Conservation (phyloP, 35 echinoderm and acorn worm species). For the Amphiura filiformis region DNA sequence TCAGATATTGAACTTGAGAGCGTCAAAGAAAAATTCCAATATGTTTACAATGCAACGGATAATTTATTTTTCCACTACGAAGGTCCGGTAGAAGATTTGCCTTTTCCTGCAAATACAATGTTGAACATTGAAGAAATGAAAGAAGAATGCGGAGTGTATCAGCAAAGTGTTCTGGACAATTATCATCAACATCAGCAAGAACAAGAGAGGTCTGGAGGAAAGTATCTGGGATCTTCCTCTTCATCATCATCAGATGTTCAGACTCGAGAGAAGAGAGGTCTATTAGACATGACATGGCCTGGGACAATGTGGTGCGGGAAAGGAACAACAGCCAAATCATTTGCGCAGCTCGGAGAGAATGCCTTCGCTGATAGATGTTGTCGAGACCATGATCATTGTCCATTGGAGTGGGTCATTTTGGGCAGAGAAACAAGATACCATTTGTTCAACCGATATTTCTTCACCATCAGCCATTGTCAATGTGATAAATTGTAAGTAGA, state of each 20-base stretch:
- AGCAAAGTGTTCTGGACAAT: background rate
- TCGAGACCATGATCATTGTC: slow-evolving; percentile 57
- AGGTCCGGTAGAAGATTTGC: background rate
- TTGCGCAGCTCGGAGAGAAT: slow-evolving; percentile 38
- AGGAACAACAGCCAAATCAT: slow-evolving; percentile 31
- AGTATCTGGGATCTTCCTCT: background rate
- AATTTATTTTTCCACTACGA: background rate
- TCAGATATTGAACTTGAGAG: background rate
- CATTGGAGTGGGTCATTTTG: slow-evolving; percentile 17
- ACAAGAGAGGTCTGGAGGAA: background rate
- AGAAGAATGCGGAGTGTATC: background rate
- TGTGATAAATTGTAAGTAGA: slow-evolving; percentile 71
- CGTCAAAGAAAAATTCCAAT: slow-evolving; percentile 1
- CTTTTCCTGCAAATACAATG: background rate
- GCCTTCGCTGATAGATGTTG: slow-evolving; percentile 54
- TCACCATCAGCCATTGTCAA: slow-evolving; percentile 60
- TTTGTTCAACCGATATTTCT: slow-evolving; percentile 32
- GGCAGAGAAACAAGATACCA: slow-evolving; percentile 42
- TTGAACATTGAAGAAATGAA: background rate
- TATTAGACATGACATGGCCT: slow-evolving; percentile 28
- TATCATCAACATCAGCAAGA: background rate
- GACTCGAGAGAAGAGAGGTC: background rate
- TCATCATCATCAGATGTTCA: background rate
- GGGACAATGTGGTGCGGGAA: slow-evolving; percentile 70
- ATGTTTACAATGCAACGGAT: background rate